Evolutionary conservation across 2,888 invertebrate species (phyloP).

Genomic region (Periphyllus acericola): DNA sequence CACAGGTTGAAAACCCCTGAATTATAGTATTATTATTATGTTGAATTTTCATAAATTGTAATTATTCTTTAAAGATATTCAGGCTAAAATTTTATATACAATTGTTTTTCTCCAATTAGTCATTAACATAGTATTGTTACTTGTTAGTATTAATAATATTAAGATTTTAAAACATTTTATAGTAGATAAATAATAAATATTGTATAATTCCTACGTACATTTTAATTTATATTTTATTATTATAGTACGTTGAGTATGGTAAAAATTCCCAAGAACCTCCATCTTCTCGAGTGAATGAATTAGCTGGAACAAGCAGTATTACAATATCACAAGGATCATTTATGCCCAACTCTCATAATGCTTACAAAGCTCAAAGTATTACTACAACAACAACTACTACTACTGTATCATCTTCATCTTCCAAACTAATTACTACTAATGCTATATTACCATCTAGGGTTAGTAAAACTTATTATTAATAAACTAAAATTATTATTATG

Average conservation of each 20-base stretch:
- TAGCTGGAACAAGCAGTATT: conserved; percentile 22
- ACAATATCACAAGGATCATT: conserved; percentile 65
- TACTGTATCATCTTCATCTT: conserved; percentile 67
- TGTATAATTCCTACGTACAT: neutral
- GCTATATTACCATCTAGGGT: conserved; percentile 71
- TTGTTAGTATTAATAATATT: too few relatives aligned
- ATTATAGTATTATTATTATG: too few relatives aligned
- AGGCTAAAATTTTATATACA: too few relatives aligned
- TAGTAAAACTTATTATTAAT: conserved; percentile 66
- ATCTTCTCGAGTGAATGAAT: conserved; percentile 65
- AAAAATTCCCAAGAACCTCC: conserved; percentile 90
- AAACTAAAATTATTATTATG: conserved; percentile 60
- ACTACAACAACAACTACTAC: conserved; percentile 70
- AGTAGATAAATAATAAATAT: too few relatives aligned
- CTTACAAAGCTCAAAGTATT: conserved; percentile 65
- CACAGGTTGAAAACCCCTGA: too few relatives aligned
- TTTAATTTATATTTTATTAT: conserved; percentile 10
- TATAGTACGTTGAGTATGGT: conserved; percentile 87
- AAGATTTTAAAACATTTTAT: too few relatives aligned
- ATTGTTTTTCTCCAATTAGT: too few relatives aligned
- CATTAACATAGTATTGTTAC: too few relatives aligned
- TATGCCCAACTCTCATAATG: conserved; percentile 70
- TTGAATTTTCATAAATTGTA: neutral
- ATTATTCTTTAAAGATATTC: neutral
- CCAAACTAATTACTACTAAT: conserved; percentile 68